Conservation (phyloP, 2,797 vertebrate species). For the Anolis apletophallus region DNA sequence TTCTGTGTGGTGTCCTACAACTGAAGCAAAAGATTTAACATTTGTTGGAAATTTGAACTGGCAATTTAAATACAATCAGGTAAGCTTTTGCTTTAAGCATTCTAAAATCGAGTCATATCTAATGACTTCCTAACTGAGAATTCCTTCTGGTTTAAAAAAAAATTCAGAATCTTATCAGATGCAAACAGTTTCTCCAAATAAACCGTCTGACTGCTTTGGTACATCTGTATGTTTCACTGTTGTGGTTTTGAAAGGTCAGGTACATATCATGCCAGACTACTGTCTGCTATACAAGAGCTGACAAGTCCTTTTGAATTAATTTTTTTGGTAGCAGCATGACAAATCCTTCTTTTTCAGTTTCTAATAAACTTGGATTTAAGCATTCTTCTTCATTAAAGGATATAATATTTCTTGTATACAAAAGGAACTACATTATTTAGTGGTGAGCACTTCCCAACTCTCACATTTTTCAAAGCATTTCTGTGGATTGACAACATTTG, state of each 20-base stretch:
- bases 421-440: background rate
- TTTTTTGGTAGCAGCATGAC: background rate
- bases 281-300: conserved; percentile 16
- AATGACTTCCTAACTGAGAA: background rate
- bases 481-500: background rate
- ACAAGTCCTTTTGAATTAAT: background rate
- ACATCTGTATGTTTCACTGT: background rate
- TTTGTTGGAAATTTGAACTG: background rate
- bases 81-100: background rate
- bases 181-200: background rate
- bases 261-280: background rate
- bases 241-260: conserved; percentile 18
- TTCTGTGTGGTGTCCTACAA: background rate
- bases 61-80: background rate
- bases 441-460: background rate
- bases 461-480: background rate
- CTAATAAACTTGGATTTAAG: conserved; percentile 3
- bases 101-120: background rate
- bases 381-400: background rate
- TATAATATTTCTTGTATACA: background rate
- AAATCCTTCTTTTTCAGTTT: background rate
- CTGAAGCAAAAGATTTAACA: background rate
- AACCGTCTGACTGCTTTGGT: background rate
- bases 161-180: background rate
- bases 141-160: background rate